phyloP scores from a whole-genome alignment of 1,140 invertebrate genomes.

The Ceratitis capitata region DNA sequence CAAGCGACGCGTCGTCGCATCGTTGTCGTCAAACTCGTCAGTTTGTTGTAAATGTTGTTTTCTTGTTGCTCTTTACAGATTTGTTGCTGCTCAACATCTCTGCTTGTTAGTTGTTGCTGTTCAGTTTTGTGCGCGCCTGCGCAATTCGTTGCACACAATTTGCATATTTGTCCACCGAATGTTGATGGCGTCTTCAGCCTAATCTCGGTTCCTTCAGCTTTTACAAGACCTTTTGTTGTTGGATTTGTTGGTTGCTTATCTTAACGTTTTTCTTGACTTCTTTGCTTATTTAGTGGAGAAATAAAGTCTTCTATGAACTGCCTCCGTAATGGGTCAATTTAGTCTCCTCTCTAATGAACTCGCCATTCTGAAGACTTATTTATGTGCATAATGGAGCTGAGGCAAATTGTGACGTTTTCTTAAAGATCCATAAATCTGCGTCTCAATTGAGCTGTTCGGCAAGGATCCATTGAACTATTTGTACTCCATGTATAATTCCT shows the following conservation, averaged over 20 bases:
- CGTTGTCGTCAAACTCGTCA: slow-evolving; percentile 13
- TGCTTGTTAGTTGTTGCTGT: neutral
- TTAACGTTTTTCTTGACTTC: neutral
- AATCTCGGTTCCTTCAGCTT: neutral
- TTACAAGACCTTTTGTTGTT: neutral
- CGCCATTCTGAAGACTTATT: neutral
- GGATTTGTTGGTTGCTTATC: neutral
- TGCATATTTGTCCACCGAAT: slow-evolving; percentile 28
- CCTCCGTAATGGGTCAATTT: neutral
- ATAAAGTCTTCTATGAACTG: neutral
- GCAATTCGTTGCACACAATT: slow-evolving; percentile 36
- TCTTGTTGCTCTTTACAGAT: neutral
- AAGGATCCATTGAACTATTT: no score
- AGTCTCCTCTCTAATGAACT: neutral
- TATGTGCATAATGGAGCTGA: neutral
- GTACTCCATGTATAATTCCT: no score
- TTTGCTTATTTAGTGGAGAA: neutral
- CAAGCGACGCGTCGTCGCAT: neutral
- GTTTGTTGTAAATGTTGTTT: neutral
- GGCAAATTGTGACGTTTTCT: neutral
- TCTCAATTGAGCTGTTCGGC: neutral
- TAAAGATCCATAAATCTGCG: neutral
- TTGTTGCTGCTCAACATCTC: neutral
- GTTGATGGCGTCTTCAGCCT: neutral
- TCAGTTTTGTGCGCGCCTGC: neutral